These are phyloP conservation scores for Eilema sororculum DNA, from an alignment of 2,888 invertebrate genomes.

Conservation along the genomic window DNA sequence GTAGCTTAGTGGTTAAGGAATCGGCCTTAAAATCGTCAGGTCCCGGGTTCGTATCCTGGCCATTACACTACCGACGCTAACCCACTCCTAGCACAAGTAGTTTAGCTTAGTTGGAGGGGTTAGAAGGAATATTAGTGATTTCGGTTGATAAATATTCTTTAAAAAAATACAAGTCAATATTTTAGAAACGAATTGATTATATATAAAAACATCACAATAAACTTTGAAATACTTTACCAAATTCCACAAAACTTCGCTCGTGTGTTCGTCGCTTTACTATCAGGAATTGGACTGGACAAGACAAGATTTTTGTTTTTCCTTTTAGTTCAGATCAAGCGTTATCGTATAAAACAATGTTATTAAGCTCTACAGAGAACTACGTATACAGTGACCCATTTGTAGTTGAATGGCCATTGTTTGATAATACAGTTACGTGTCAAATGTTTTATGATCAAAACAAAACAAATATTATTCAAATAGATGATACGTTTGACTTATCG, in stretches of 20 bases:
- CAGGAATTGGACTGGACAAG: constrained; percentile 10
- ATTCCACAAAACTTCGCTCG: not conserved
- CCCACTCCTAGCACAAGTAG: too few relatives aligned
- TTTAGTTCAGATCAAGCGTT: constrained; percentile 17
- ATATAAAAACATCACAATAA: too few relatives aligned
- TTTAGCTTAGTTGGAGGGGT: too few relatives aligned
- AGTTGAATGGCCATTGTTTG: constrained; percentile 18
- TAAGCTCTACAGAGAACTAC: constrained; percentile 1
- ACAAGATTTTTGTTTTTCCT: constrained; percentile 23
- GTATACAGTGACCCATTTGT: constrained; percentile 16
- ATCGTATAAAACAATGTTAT: constrained; percentile 13
- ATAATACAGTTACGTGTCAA: constrained; percentile 13
- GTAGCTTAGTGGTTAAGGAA: too few relatives aligned
- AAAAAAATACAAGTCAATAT: too few relatives aligned
- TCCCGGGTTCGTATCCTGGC: too few relatives aligned
- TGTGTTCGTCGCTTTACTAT: constrained; percentile 10
- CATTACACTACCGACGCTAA: too few relatives aligned
- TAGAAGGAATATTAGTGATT: too few relatives aligned
- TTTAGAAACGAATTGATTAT: too few relatives aligned
- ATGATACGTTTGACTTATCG: constrained; percentile 2
- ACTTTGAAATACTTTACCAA: not conserved
- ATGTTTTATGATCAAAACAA: constrained; percentile 16
- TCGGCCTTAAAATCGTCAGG: too few relatives aligned
- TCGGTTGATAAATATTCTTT: too few relatives aligned
- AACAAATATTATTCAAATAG: constrained; percentile 8